Evolutionary conservation across 2,888 invertebrate species (phyloP).

Genomic region (Philereme transversata): DNA sequence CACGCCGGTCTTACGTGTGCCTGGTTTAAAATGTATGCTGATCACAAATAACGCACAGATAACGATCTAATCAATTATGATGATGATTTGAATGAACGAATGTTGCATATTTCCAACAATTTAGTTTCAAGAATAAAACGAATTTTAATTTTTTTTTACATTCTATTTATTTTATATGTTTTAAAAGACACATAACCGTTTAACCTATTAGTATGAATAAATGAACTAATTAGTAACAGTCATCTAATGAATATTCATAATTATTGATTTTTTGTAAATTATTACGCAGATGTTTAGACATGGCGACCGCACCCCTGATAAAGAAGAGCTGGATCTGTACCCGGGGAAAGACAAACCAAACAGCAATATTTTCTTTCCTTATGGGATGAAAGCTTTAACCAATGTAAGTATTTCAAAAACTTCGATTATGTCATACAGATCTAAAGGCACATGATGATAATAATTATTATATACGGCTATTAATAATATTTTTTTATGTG

Average conservation of each 20-base stretch:
- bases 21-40: conserved; percentile 17
- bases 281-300: conserved; percentile 85
- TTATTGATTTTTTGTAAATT: background rate
- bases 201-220: too few relatives aligned
- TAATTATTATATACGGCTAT: too few relatives aligned
- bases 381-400: conserved; percentile 86
- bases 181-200: too few relatives aligned
- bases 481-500: too few relatives aligned
- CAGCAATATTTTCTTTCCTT: conserved; percentile 79
- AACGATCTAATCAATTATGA: conserved; percentile 1
- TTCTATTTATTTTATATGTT: too few relatives aligned
- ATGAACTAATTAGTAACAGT: too few relatives aligned
- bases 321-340: conserved; percentile 77
- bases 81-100: background rate
- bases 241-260: too few relatives aligned
- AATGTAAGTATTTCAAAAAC: conserved; percentile 75
- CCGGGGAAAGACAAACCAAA: conserved; percentile 73
- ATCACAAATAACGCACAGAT: conserved; percentile 16
- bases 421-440: too few relatives aligned
- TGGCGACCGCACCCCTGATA: conserved; percentile 88
- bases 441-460: too few relatives aligned
- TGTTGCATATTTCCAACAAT: too few relatives aligned
- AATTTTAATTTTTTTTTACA: too few relatives aligned
- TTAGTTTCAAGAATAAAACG: too few relatives aligned
- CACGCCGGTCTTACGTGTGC: conserved; percentile 30